Percentiles rank a stretch among this genome's conserved stretches.
phyloP scores from a whole-genome alignment of 2,797 vertebrate species.

The Zenarchopterus dispar region DNA sequence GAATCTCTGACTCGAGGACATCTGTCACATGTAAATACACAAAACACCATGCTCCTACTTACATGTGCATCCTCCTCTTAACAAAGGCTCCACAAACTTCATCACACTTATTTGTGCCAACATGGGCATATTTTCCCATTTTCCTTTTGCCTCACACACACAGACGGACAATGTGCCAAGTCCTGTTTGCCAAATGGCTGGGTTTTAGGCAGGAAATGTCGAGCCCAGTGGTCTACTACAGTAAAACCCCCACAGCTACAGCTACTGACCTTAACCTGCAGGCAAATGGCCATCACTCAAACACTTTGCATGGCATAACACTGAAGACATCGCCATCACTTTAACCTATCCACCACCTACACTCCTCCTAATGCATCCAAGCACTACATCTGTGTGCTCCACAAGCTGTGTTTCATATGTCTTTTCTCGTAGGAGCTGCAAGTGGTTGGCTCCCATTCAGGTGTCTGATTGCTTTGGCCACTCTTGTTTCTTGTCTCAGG shows the following conservation, averaged over 20 bases:
- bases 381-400: not conserved
- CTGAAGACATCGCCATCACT: slow-evolving; percentile 22
- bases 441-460: not conserved
- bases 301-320: slow-evolving; percentile 54
- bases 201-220: slow-evolving; percentile 51
- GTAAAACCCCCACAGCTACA: slow-evolving; percentile 59
- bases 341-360: slow-evolving; percentile 8
- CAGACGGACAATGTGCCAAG: slow-evolving; percentile 43
- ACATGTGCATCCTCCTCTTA: not conserved
- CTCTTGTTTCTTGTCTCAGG: slow-evolving; percentile 33
- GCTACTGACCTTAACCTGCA: slow-evolving; percentile 63
- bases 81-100: slow-evolving; percentile 9
- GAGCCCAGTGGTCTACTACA: slow-evolving; percentile 63
- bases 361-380: not conserved
- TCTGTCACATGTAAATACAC: not conserved
- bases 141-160: slow-evolving; percentile 3
- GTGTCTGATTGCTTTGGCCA: slow-evolving; percentile 39
- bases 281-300: slow-evolving; percentile 61
- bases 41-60: not conserved
- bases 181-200: slow-evolving; percentile 67
- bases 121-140: slow-evolving; percentile 9
- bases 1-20: not conserved
- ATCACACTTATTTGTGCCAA: slow-evolving; percentile 4
- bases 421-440: no score
- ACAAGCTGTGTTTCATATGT: not conserved